These are phyloP conservation scores for Paramuricea clavata DNA, from an alignment of 92 coral and sea anemone genomes.

Conservation along the genomic window DNA sequence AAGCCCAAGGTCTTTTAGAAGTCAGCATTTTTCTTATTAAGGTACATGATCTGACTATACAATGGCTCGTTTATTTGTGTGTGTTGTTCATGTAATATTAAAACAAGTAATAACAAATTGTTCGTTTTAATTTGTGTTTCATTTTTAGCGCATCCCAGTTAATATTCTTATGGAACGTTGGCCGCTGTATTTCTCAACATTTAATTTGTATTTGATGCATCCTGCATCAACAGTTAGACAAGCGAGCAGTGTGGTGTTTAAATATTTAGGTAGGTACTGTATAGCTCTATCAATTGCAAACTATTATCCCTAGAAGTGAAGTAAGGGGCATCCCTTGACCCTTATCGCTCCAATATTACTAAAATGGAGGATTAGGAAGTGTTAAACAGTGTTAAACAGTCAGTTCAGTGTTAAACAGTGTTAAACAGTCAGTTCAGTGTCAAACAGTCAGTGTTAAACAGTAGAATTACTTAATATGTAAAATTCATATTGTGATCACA, in stretches of 20 bases:
- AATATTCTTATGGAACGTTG: conserved; percentile 88
- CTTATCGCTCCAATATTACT: no score
- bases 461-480: no score
- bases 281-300: no score
- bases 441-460: no score
- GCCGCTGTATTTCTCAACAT: conserved; percentile 97
- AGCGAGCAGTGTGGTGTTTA: conserved; percentile 94
- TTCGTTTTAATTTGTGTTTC: background rate
- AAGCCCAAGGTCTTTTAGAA: conserved; percentile 94
- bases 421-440: no score
- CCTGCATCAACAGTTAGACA: conserved; percentile 99
- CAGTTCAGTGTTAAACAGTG: no score
- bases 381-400: no score
- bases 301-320: no score
- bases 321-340: no score
- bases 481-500: no score
- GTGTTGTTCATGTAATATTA: background rate
- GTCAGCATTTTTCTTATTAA: conserved; percentile 95
- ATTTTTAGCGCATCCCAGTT: conserved; percentile 86
- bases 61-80: background rate
- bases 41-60: conserved; percentile 51
- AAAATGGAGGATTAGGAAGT: no score
- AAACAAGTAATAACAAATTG: no score
- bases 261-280: conserved; percentile 83
- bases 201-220: conserved; percentile 95